Percentiles rank a stretch among this genome's conserved stretches.
Evolutionary conservation across 2,797 vertebrate genomes (phyloP).

Genomic region (Denticeps clupeoides): DNA sequence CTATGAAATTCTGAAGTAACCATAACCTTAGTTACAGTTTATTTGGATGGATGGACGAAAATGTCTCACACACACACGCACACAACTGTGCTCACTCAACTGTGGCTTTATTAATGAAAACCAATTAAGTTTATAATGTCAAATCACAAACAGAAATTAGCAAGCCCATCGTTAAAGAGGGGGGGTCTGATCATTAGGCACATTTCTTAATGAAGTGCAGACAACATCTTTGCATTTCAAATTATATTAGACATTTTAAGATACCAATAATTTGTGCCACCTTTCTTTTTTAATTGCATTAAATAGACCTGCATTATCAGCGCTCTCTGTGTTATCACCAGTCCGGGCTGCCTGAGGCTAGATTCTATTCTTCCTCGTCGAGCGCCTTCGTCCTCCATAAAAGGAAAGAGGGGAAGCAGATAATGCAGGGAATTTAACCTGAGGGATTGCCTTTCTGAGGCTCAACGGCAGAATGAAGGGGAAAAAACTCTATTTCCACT

Average conservation of each 20-base stretch:
- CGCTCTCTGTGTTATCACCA: neutral
- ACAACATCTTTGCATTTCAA: too few relatives aligned
- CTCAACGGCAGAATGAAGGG: neutral
- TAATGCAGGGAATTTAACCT: neutral
- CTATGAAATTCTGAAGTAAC: too few relatives aligned
- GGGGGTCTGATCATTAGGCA: conserved; percentile 14
- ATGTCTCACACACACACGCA: conserved; percentile 24
- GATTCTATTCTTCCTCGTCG: conserved; percentile 8
- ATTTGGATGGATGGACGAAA: too few relatives aligned
- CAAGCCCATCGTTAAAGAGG: conserved; percentile 55
- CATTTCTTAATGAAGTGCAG: neutral
- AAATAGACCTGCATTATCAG: conserved; percentile 63
- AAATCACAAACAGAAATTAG: conserved; percentile 87
- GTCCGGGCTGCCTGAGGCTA: neutral
- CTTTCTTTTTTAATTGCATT: conserved; percentile 61
- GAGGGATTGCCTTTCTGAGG: neutral
- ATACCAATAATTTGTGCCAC: conserved; percentile 38
- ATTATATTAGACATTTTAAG: conserved; percentile 58
- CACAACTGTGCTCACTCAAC: conserved; percentile 54
- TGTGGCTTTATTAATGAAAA: conserved; percentile 75
- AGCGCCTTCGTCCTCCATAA: neutral
- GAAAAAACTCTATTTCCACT: neutral
- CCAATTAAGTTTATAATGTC: conserved; percentile 99
- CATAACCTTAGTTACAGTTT: too few relatives aligned
- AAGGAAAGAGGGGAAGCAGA: neutral